phyloP scores from a whole-genome alignment of 2,113 vertebrate genomes.

The Paramisgurnus dabryanus region DNA sequence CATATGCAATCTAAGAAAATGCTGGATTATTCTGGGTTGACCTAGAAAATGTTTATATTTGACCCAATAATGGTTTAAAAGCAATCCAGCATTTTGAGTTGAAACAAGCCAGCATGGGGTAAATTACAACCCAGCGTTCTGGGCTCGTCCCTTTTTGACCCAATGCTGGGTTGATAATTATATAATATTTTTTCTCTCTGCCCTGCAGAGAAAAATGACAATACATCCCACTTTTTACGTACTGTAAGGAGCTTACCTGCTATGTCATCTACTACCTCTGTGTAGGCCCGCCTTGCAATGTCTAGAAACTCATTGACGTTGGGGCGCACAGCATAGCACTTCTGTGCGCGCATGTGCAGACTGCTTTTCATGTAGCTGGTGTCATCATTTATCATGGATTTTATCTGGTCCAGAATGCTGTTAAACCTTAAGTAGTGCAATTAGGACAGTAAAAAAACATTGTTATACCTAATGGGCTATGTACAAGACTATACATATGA shows the following conservation, averaged over 20 bases:
- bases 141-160: no score
- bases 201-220: no score
- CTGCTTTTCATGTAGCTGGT: conserved; percentile 88
- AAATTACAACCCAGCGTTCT: no score
- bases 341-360: conserved; percentile 93
- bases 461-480: not conserved
- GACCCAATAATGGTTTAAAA: no score
- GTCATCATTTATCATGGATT: conserved; percentile 90
- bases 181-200: no score
- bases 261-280: conserved; percentile 96
- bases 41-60: no score
- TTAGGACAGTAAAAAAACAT: not conserved
- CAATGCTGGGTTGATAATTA: no score
- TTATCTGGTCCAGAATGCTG: conserved; percentile 89
- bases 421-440: conserved; percentile 78
- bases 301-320: conserved; percentile 94
- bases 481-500: not conserved
- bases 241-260: conserved; percentile 75
- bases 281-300: conserved; percentile 90
- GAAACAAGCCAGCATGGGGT: no score
- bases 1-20: no score
- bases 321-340: conserved; percentile 94
- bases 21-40: no score
- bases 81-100: no score
- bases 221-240: no score